A percentile compares a stretch with the other conserved stretches of the same genome.
These are phyloP conservation scores for Dicyrtomina minuta DNA, from an alignment of 2,888 invertebrate species.

Conservation along the genomic window DNA sequence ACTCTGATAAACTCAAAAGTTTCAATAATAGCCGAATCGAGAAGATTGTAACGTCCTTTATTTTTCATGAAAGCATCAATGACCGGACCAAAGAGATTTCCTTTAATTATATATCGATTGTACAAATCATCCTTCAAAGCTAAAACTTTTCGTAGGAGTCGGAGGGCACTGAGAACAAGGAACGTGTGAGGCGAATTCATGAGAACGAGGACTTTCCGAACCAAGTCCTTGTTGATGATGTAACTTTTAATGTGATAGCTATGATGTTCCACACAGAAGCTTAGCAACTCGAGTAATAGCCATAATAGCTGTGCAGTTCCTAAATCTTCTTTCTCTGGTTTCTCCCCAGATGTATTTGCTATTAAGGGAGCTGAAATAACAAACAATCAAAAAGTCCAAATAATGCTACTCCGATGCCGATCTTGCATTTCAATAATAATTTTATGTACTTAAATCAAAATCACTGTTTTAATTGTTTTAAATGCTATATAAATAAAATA, in stretches of 20 bases:
- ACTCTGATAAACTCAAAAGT: constrained; percentile 98
- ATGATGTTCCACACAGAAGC: constrained; percentile 99
- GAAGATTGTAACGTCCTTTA: constrained; percentile 95
- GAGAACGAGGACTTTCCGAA: constrained; percentile 89
- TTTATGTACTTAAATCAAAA: background rate
- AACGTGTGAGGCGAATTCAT: constrained; percentile 98
- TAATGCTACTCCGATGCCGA: background rate
- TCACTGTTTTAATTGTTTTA: background rate
- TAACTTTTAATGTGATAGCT: constrained; percentile 98
- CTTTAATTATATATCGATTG: constrained; percentile 91
- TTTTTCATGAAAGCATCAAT: constrained; percentile 95
- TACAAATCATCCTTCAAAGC: constrained; percentile 98
- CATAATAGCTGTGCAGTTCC: constrained; percentile 94
- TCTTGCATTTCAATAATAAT: no score
- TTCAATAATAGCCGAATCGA: constrained; percentile 98
- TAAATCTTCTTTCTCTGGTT: constrained; percentile 90
- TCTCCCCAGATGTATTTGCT: constrained; percentile 86
- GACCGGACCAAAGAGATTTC: constrained; percentile 91
- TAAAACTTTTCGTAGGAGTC: constrained; percentile 95
- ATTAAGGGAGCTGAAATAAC: constrained; percentile 82
- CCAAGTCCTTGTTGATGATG: constrained; percentile 92
- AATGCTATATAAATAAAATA: background rate
- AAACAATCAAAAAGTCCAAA: background rate
- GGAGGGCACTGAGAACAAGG: constrained; percentile 86
- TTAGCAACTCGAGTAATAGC: constrained; percentile 89